A percentile compares a stretch with the other conserved stretches of the same genome.
These are phyloP conservation scores for Gorilla gorilla DNA, from an alignment of 2,113 vertebrate species.

Conservation along the genomic window DNA sequence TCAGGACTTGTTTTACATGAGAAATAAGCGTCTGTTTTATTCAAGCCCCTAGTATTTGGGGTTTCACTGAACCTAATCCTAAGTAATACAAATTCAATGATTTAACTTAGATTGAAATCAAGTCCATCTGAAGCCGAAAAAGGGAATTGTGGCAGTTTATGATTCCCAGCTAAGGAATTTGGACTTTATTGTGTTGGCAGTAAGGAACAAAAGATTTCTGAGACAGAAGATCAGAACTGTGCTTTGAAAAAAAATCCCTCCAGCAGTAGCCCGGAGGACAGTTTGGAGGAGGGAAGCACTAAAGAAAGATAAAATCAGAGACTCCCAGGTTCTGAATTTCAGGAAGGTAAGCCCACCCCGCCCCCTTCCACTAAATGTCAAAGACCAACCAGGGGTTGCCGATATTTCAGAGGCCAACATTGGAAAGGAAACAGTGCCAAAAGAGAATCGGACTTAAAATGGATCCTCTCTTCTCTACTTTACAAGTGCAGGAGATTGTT, in stretches of 20 bases:
- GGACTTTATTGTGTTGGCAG: neutral
- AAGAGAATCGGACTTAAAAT: neutral
- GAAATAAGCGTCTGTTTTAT: neutral
- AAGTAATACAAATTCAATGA: neutral
- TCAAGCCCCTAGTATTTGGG: neutral
- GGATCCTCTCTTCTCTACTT: neutral
- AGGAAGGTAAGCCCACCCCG: neutral
- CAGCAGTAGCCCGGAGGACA: neutral
- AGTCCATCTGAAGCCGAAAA: neutral
- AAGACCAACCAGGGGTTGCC: neutral
- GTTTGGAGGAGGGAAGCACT: neutral
- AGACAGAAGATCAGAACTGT: slow-evolving; percentile 30
- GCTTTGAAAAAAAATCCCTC: slow-evolving; percentile 22
- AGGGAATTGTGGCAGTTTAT: neutral
- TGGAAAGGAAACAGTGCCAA: neutral
- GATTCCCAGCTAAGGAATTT: neutral
- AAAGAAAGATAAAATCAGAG: neutral
- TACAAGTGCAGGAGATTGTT: neutral
- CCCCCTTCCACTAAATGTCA: neutral
- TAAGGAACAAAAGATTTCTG: neutral
- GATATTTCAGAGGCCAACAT: neutral
- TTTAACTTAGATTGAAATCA: slow-evolving; percentile 23
- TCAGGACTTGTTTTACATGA: neutral
- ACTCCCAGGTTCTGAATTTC: neutral
- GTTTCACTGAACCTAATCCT: slow-evolving; percentile 15